Base-by-base conservation (phyloP, 2,888 invertebrate species). In the Acanthacorydalis orientalis region DNA sequence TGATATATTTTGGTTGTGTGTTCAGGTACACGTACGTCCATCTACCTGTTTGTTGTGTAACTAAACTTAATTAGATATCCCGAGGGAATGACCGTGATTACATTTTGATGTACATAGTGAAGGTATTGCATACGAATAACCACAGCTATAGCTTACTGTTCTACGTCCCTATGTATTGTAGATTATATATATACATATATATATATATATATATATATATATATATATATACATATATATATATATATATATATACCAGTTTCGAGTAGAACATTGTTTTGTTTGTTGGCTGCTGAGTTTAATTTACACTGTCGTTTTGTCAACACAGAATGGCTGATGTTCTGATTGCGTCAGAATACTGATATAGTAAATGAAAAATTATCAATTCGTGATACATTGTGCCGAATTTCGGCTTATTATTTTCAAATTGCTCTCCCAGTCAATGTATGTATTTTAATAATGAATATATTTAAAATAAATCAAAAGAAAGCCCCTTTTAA, bases 11-110 rank as follows among this genome's bases (percentile, higher is more conserved):
- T 23, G 23, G 23, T 23, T 23, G 23, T 2, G 23, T 23, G 23
- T 23, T 23, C 23, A 23, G 23, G 23, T 23, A 23, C 23, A 23
- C 23, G 23, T 23, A 23, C 23, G 23, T 23, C 23, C 23, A 23
- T 23, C 23, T 23, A 23, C 23, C 23, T 23, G 23, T 2, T 23
- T 23, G 23, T 23, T 23, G 15, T 16, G 39, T 38, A 38, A 16
- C 39, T 38, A 38, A 43, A 35, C 47, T 47, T 47, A 47, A 47
- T 47, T 47, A 47, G 47, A 47, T 41, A 43, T 37, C 41, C 47
- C 43, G 37, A 47, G 31, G 23, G 23, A 23, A 23, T 23, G 23
- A 23, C 33, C 39, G 47, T 40, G 41, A 39, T 43, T 41, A 43
- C 39, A 43, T 41, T 39, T 43, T 42, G 42, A 15, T 42, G 42